Conservation (phyloP, 2,888 invertebrate species). For the Chelonus formosanus region DNA sequence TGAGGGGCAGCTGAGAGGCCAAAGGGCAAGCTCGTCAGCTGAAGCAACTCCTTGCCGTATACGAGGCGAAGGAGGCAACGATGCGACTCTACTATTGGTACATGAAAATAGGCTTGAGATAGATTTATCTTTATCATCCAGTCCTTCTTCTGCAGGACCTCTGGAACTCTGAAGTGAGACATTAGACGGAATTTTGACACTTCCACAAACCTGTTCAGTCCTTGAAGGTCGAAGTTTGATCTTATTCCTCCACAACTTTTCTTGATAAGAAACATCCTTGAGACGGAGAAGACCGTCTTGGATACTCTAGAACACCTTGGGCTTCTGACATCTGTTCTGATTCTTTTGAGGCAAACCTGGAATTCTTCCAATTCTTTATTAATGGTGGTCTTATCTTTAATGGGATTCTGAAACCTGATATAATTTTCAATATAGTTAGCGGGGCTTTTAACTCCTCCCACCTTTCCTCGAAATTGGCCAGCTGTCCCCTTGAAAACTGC, state of each 20-base stretch:
- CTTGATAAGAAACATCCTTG: slow-evolving; percentile 26
- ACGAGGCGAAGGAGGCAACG: slow-evolving; percentile 27
- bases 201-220: slow-evolving; percentile 11
- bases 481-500: slow-evolving; percentile 29
- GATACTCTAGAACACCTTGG: slow-evolving; percentile 20
- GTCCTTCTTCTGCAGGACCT: slow-evolving; percentile 39
- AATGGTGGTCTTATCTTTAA: slow-evolving; percentile 26
- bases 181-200: slow-evolving; percentile 4
- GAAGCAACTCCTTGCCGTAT: slow-evolving; percentile 11
- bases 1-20: slow-evolving; percentile 44
- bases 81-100: slow-evolving; percentile 39
- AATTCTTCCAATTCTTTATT: slow-evolving; percentile 26
- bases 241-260: slow-evolving; percentile 34
- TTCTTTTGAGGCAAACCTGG: slow-evolving; percentile 1
- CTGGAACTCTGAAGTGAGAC: slow-evolving; percentile 25
- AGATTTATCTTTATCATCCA: slow-evolving; percentile 44
- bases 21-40: slow-evolving; percentile 40
- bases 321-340: slow-evolving; percentile 8
- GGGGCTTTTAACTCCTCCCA: slow-evolving; percentile 38
- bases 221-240: slow-evolving; percentile 61
- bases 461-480: slow-evolving; percentile 30
- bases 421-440: slow-evolving; percentile 29
- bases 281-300: slow-evolving; percentile 18
- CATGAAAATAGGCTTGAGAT: slow-evolving; percentile 35
- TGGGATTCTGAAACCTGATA: slow-evolving; percentile 30